Evolutionary conservation across 2,113 vertebrate species (phyloP).

Genomic region (Rhegmatorhina hoffmannsi): DNA sequence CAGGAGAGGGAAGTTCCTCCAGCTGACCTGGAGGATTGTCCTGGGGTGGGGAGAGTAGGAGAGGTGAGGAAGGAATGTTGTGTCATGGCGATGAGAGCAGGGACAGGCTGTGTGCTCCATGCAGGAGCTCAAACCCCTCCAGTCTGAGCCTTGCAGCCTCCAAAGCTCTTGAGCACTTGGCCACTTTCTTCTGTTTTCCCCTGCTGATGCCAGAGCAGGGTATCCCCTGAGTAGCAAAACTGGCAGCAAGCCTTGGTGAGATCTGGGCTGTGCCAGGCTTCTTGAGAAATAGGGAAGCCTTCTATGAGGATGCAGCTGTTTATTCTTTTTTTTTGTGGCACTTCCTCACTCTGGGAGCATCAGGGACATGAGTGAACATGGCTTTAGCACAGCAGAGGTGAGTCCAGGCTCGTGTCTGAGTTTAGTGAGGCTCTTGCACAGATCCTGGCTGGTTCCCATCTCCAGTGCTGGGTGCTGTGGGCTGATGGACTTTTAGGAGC

Average conservation of each 20-base stretch:
- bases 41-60: neutral
- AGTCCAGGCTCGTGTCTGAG: fast-evolving
- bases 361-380: fast-evolving
- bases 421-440: neutral
- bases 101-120: neutral
- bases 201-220: neutral
- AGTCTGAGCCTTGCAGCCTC: neutral
- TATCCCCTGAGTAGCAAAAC: neutral
- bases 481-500: neutral
- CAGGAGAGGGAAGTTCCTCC: neutral
- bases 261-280: neutral
- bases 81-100: fast-evolving
- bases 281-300: neutral
- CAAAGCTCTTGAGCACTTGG: neutral
- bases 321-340: neutral
- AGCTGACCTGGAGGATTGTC: neutral
- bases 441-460: neutral
- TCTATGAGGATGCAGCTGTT: neutral
- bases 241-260: neutral
- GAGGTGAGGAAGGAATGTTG: neutral
- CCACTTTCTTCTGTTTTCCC: neutral
- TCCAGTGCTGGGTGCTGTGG: fast-evolving
- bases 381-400: neutral
- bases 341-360: neutral
- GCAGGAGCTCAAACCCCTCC: neutral